phyloP scores from a whole-genome alignment of 1,140 invertebrate genomes.

The Scaptomyza pallida region DNA sequence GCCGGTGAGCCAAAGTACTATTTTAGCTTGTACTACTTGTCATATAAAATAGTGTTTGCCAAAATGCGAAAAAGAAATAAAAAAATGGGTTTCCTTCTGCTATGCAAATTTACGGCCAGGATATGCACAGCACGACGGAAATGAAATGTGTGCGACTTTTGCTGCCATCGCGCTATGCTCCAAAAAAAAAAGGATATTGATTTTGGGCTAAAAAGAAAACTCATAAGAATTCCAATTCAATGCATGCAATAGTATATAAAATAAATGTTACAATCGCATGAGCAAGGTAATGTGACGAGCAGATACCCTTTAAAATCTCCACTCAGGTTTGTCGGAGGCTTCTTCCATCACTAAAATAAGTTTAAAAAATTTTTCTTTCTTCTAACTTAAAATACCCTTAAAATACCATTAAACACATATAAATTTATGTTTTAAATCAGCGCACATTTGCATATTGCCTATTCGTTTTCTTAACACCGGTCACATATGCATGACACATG shows the following conservation, averaged over 20 bases:
- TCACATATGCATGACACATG: not conserved
- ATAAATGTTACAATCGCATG: not conserved
- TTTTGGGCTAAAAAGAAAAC: conserved; percentile 39
- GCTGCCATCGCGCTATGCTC: conserved; percentile 26
- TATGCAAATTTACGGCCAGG: conserved; percentile 51
- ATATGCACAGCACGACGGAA: conserved; percentile 50
- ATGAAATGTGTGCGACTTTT: conserved; percentile 69
- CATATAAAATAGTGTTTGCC: conserved; percentile 21
- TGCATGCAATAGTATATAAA: not conserved
- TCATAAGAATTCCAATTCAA: conserved; percentile 21
- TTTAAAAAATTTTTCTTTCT: too few species aligned
- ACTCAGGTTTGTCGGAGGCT: too few species aligned
- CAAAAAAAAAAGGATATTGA: conserved; percentile 53
- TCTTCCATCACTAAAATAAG: too few species aligned
- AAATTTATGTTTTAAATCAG: too few species aligned
- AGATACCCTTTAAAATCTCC: too few species aligned
- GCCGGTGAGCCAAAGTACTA: conserved; percentile 29
- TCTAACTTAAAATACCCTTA: too few species aligned
- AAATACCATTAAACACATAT: too few species aligned
- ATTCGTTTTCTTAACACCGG: not conserved
- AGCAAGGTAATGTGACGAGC: not conserved
- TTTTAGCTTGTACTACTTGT: conserved; percentile 34
- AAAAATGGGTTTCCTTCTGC: conserved; percentile 2
- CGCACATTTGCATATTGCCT: too few species aligned
- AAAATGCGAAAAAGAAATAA: conserved; percentile 18